Evolutionary conservation across 2,888 invertebrate genomes (phyloP).

Genomic region (Drosophila mayaguana): DNA sequence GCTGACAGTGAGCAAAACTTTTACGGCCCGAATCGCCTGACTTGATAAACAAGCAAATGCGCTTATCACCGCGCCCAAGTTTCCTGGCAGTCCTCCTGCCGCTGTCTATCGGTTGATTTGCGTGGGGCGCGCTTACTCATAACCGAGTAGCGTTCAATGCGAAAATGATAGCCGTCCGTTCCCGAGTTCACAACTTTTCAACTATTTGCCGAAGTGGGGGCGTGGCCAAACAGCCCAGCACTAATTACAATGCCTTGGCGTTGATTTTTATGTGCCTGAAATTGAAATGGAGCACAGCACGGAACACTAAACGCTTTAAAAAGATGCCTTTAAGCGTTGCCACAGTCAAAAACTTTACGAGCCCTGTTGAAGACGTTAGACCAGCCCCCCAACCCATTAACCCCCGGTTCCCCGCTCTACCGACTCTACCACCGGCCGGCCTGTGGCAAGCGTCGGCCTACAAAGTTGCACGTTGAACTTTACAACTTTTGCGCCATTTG

Average conservation of each 20-base stretch:
- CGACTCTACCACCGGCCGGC: neutral
- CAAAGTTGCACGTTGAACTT: conserved; percentile 75
- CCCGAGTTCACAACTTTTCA: conserved; percentile 74
- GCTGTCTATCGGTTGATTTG: conserved; percentile 36
- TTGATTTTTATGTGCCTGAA: conserved; percentile 74
- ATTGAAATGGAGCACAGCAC: conserved; percentile 66
- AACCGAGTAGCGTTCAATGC: conserved; percentile 65
- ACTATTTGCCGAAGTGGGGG: conserved; percentile 56
- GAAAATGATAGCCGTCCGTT: conserved; percentile 75
- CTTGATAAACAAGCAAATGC: conserved; percentile 79
- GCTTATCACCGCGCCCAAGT: conserved; percentile 67
- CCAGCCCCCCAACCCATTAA: conserved; percentile 7
- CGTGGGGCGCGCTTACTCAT: conserved; percentile 54
- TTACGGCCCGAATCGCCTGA: conserved; percentile 39
- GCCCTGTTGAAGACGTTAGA: conserved; percentile 19
- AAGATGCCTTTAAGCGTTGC: conserved; percentile 57
- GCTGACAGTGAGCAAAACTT: conserved; percentile 40
- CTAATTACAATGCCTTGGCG: conserved; percentile 70
- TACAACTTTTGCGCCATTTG: conserved; percentile 68
- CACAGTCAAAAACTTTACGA: conserved; percentile 46
- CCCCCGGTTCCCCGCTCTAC: neutral
- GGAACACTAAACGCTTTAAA: conserved; percentile 61
- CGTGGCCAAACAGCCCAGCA: conserved; percentile 56
- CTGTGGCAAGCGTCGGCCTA: conserved; percentile 50
- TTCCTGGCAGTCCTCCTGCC: conserved; percentile 11